Evolutionary conservation across 2,888 invertebrate genomes (phyloP).

Genomic region (Drosophila histrio): DNA sequence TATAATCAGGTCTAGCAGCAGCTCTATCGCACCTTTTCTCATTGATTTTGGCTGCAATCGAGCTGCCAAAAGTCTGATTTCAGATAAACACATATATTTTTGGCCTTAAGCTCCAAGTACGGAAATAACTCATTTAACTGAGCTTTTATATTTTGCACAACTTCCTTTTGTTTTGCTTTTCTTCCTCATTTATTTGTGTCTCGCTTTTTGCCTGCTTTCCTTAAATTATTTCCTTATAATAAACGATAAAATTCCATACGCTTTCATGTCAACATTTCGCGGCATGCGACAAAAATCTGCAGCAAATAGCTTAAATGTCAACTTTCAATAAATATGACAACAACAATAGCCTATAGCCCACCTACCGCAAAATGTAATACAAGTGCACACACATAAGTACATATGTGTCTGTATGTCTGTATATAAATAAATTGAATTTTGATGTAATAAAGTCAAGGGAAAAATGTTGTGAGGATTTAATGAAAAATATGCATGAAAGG

Average conservation of each 20-base stretch:
- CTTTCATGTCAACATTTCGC: slow-evolving; percentile 29
- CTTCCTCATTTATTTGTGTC: not conserved
- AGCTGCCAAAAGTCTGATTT: slow-evolving; percentile 1
- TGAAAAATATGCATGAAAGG: slow-evolving; percentile 32
- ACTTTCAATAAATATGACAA: slow-evolving; percentile 25
- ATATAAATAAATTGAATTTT: slow-evolving; percentile 53
- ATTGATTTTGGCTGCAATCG: too few species aligned
- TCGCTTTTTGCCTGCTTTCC: not conserved
- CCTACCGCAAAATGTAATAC: slow-evolving; percentile 13
- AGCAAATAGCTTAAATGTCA: slow-evolving; percentile 55
- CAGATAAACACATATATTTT: slow-evolving; percentile 6
- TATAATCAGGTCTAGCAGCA: too few species aligned
- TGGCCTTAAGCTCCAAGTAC: not conserved
- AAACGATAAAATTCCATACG: slow-evolving; percentile 44
- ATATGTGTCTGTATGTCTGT: slow-evolving; percentile 1
- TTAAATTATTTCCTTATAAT: slow-evolving; percentile 24
- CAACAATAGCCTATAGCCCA: slow-evolving; percentile 7
- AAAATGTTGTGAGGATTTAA: slow-evolving; percentile 45
- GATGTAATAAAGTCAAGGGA: slow-evolving; percentile 48
- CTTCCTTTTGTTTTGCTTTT: not conserved
- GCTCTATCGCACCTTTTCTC: too few species aligned
- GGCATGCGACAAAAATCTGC: slow-evolving; percentile 44
- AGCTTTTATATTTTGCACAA: not conserved
- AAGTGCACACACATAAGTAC: slow-evolving; percentile 5
- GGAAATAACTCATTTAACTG: slow-evolving; percentile 6